phyloP scores from a whole-genome alignment of 30 jellyfish, hydroid and myxozoan genomes.

The Aurelia sp. region DNA sequence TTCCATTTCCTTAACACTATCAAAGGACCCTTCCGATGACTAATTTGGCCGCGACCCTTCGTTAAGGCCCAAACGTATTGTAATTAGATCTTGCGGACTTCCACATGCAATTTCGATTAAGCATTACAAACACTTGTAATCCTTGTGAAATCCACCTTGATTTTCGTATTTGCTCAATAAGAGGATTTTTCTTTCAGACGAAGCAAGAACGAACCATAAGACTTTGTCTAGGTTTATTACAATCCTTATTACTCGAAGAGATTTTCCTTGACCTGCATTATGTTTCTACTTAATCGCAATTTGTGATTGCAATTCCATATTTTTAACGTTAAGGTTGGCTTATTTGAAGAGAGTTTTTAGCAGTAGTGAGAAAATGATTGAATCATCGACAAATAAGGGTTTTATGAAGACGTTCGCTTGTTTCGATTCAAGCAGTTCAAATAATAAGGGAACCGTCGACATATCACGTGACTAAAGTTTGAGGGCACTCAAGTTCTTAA shows the following conservation, averaged over 20 bases:
- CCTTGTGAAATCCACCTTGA: not conserved
- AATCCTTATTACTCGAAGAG: not conserved
- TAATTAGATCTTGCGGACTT: not conserved
- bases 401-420: too few relatives aligned
- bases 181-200: not conserved
- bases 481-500: too few relatives aligned
- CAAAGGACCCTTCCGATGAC: too few relatives aligned
- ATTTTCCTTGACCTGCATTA: too few relatives aligned
- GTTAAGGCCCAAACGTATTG: not conserved
- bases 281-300: slow-evolving; percentile 1
- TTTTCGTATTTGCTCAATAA: not conserved
- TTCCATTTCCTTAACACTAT: too few relatives aligned
- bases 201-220: not conserved
- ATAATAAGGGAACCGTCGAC: too few relatives aligned
- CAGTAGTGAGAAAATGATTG: too few relatives aligned
- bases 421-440: too few relatives aligned
- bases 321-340: too few relatives aligned
- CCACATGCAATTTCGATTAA: slow-evolving; percentile 1
- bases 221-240: not conserved
- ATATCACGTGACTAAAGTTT: too few relatives aligned
- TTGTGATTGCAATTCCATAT: not conserved
- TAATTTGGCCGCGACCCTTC: not conserved
- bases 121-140: not conserved
- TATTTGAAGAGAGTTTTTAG: too few relatives aligned
- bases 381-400: too few relatives aligned